Percentiles rank a stretch among this genome's conserved stretches.
Evolutionary conservation across 2,888 invertebrate species (phyloP).

Genomic region (Cerceris ruficornis): DNA sequence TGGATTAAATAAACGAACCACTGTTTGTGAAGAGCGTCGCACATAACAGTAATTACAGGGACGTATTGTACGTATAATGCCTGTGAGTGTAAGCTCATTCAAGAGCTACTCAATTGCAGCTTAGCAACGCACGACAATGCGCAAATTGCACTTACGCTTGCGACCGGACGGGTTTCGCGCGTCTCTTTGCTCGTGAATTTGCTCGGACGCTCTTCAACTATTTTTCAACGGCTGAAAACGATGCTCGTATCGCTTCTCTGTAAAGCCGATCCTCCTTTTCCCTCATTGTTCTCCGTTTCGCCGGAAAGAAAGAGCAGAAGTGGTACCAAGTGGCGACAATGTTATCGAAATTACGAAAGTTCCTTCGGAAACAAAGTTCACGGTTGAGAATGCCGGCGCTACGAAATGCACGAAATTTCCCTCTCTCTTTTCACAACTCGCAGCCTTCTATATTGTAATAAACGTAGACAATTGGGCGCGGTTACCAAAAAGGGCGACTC

Average conservation of each 20-base stretch:
- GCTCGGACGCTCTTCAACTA: slow-evolving; percentile 18
- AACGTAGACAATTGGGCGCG: neutral
- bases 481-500: too few species aligned
- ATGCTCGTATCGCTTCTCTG: neutral
- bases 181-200: slow-evolving; percentile 14
- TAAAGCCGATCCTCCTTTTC: neutral
- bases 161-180: neutral
- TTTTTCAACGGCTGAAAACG: slow-evolving; percentile 32
- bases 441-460: neutral
- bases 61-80: slow-evolving; percentile 38
- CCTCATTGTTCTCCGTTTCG: neutral
- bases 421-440: neutral
- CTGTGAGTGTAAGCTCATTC: slow-evolving; percentile 41
- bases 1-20: slow-evolving; percentile 33
- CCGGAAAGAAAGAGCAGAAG: neutral
- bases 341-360: slow-evolving; percentile 21
- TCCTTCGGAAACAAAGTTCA: slow-evolving; percentile 8
- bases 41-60: slow-evolving; percentile 35
- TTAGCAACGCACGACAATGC: slow-evolving; percentile 28
- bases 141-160: slow-evolving; percentile 37
- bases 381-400: slow-evolving; percentile 4
- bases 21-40: slow-evolving; percentile 21
- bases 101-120: slow-evolving; percentile 44
- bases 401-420: neutral
- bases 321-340: slow-evolving; percentile 23